Evolutionary conservation across 1,140 invertebrate species (phyloP), one percentile per base, ranked within the genome.

Genomic region (Zaprionus ghesquierei): DNA sequence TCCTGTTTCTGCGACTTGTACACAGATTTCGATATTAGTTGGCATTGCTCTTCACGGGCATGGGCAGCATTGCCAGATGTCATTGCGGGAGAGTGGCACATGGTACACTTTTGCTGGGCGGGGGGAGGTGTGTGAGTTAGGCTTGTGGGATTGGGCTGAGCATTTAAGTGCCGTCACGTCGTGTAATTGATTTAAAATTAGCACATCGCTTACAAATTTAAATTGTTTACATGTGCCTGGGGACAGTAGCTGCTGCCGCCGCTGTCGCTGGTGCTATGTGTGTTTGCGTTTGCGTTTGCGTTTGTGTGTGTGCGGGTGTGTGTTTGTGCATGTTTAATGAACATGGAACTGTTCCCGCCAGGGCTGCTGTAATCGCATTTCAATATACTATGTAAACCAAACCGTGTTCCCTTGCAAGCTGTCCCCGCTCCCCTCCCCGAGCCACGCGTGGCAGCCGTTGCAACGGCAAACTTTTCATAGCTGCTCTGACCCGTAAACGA

Each of bases 291-390:
- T 38, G 22, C 46, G 61, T 66, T 56, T 60, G 55, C 64, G 46
- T 29, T 33, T 61, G 22, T 25, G 27, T 50, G 41, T 61, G 20
- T 41, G 38, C 35, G 56, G 68, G 81, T 78, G 63, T 81, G 68
- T 81, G 79, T 79, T 87, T 86, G 87, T 86, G 81, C 81, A 86
- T 87, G 82, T 86, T 86, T 86, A 87, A 86, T 87, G 82, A 86
- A 86, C 81, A 87, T 79, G 66, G 74, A 75, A 77, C 78, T 72
- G 41, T 46, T 20, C 46, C 55, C 68, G 55, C 72, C 72, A 71
- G 72, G 70, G 66, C 71, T 70, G 41, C 81, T 82, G 81, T 86
- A 86, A 86, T 86, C 82, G 81, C 82, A 86, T 86, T 86, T 86
- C 81, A 86, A 86, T 86, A 86, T 87, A 75, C 81, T 86, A 69